A percentile compares a stretch with the other conserved stretches of the same genome.
Conservation (phyloP, 2,888 invertebrate genomes). For the Andrena hattorfiana region DNA sequence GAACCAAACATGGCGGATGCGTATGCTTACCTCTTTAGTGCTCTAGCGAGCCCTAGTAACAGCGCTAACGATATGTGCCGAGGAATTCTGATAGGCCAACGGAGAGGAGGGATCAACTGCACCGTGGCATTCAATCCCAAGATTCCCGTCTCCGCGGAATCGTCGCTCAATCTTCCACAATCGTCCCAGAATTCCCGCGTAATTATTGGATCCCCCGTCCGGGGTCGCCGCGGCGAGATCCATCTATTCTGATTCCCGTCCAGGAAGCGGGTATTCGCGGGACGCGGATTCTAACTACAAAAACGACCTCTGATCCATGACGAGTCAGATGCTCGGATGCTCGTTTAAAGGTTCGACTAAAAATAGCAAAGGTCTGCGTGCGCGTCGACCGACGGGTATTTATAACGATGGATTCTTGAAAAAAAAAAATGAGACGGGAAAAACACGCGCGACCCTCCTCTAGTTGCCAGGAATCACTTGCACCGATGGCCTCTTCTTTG, state of each 20-base stretch:
- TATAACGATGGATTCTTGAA: conserved; percentile 43
- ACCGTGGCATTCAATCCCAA: background rate
- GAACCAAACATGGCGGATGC: background rate
- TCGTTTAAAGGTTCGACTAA: conserved; percentile 64
- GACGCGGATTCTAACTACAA: conserved; percentile 54
- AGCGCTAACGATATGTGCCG: background rate
- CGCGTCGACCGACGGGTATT: conserved; percentile 24
- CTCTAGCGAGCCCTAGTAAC: background rate
- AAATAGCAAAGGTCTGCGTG: conserved; percentile 48
- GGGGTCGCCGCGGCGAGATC: conserved; percentile 33
- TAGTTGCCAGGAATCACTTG: background rate
- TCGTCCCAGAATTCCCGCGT: conserved; percentile 10
- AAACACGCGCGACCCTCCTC: background rate
- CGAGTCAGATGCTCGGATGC: conserved; percentile 54
- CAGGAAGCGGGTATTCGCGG: conserved; percentile 54
- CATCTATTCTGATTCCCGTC: conserved; percentile 58
- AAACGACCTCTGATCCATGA: conserved; percentile 61
- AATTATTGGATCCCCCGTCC: conserved; percentile 34
- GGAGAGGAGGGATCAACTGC: conserved; percentile 4
- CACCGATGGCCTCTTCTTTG: background rate
- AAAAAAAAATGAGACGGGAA: too few relatives aligned
- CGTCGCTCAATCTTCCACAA: conserved; percentile 15
- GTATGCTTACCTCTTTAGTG: background rate
- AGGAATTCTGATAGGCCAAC: background rate
- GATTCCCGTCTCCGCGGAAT: conserved; percentile 19